Conservation (phyloP, 2,113 vertebrate species). For the Salvelinus namaycush region DNA sequence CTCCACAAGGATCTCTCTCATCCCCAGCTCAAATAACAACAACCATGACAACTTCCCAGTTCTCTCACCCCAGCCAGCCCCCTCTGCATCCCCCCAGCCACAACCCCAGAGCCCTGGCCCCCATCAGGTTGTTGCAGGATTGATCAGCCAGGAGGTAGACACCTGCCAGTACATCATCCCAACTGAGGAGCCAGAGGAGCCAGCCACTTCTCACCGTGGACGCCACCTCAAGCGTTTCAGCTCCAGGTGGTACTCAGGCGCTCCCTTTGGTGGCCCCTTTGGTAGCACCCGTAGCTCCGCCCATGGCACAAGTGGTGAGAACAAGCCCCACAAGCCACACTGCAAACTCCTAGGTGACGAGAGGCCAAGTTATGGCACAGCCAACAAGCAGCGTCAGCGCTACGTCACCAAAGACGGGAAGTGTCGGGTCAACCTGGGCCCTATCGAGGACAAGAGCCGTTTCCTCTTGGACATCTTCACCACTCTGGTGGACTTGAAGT, state of each 20-base stretch:
- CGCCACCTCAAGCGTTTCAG: conserved; percentile 55
- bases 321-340: conserved; percentile 63
- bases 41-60: conserved; percentile 1
- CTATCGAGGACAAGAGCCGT: conserved; percentile 78
- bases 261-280: conserved; percentile 35
- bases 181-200: conserved; percentile 6
- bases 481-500: conserved; percentile 83
- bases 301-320: background rate
- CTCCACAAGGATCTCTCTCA: background rate
- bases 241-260: conserved; percentile 57
- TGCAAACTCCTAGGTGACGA: conserved; percentile 78
- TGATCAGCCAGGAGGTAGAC: background rate
- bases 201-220: conserved; percentile 30
- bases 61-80: background rate
- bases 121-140: background rate
- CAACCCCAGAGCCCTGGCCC: conserved; percentile 5
- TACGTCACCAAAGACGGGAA: conserved; percentile 83
- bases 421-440: conserved; percentile 81
- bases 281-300: background rate
- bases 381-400: conserved; percentile 74
- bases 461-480: conserved; percentile 85
- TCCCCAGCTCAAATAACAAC: conserved; percentile 45
- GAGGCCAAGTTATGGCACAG: conserved; percentile 17
- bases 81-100: background rate
- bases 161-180: conserved; percentile 6